A percentile compares a stretch with the other conserved stretches of the same genome.
Conservation (phyloP, 2,888 invertebrate genomes). For the Acleris cristana region DNA sequence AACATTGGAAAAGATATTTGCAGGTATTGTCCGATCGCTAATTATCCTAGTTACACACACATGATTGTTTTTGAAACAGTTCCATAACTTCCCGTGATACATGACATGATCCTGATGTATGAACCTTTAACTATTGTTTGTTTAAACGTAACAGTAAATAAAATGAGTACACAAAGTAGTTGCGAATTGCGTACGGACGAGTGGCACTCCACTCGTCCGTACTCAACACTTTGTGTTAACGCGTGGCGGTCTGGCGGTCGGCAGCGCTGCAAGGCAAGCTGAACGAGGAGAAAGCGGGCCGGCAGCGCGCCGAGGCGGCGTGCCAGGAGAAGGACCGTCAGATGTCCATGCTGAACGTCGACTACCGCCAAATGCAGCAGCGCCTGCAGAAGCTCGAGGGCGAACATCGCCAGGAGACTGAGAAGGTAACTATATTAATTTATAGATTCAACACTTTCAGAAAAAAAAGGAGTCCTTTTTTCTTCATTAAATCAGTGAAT, state of each 20-base stretch:
- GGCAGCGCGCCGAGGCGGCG: constrained; percentile 93
- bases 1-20: constrained; percentile 87
- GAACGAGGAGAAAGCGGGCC: constrained; percentile 93
- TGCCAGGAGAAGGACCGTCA: constrained; percentile 97
- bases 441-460: neutral
- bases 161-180: neutral
- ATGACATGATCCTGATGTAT: neutral
- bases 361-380: constrained; percentile 97
- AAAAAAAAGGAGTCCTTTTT: neutral
- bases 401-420: constrained; percentile 94
- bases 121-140: neutral
- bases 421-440: constrained; percentile 83
- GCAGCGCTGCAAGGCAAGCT: constrained; percentile 95
- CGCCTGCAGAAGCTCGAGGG: constrained; percentile 94
- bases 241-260: neutral
- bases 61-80: neutral
- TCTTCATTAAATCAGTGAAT: too few relatives aligned
- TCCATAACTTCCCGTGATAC: too few relatives aligned
- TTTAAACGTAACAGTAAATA: neutral
- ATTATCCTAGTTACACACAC: constrained; percentile 48
- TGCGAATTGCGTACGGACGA: neutral
- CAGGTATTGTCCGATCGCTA: constrained; percentile 85
- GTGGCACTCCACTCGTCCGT: too few relatives aligned
- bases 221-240: neutral
- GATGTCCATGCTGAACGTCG: constrained; percentile 96